Evolutionary conservation across 2,888 invertebrate species (phyloP), one percentile per base, ranked within the genome.

Genomic region (Phortica magna): DNA sequence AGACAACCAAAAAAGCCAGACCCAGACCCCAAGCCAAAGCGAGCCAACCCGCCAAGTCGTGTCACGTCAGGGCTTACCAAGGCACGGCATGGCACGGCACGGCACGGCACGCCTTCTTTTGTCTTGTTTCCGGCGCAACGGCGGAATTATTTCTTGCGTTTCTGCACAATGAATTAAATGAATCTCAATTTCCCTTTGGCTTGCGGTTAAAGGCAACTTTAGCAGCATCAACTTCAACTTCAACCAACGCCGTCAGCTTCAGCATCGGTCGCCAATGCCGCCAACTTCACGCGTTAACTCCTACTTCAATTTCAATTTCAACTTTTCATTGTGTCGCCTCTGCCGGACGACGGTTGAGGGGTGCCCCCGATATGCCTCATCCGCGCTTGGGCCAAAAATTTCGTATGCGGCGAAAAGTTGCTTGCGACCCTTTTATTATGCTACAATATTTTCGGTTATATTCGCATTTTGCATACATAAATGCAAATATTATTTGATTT

Each of bases 151-250:
- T 68, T 48, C 64, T 64, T 64, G 19, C 53, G 42, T 31, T 59
- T 70, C 79, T 76, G 78, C 77, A 85, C 85, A 85, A 88, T 85
- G 87, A 84, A 86, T 88, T 88, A 88, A 86, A 88, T 86, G 87
- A 88, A 86, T 88, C 87, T 87, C 85, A 87, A 88, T 88, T 88
- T 86, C 87, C 87, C 85, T 88, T 86, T 85, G 87, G 87, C 81
- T 86, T 87, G 85, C 84, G 85, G 85, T 87, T 85, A 88, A 88
- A 88, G 84, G 88, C 87, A 86, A 75, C 43, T 64, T 31, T n/a
- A 64, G 31, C 19, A 31, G 31, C 19, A 14, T 59, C 73, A 68
- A 43, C 76, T 74, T 61, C 74, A 59, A 31, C 61, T 48, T 1
- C 73, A 41, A 39, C 39, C 55, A 73, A 0, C 65, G 61, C n/a